Base-by-base conservation (phyloP, 2,797 vertebrate genomes). In the Smutsia temminckii region DNA sequence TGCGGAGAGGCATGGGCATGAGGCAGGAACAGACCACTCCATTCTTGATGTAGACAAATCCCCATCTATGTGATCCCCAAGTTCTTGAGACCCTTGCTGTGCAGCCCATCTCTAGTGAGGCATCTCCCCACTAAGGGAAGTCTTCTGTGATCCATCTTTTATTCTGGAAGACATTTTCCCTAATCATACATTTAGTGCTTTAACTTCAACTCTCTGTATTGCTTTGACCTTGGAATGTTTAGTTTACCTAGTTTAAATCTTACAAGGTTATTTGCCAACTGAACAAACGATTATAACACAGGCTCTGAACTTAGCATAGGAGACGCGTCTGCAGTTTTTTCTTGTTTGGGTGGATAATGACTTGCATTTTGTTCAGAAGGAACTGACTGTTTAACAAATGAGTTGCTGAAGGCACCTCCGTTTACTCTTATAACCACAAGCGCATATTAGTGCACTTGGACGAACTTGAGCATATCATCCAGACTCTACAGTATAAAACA, bases 311-410 rank as follows among this genome's bases (percentile, higher is more conserved):
- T 96, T 96, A 63, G 94, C 27, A 40, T 91, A 92, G 95, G 92
- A 97, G 88, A 97, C 49, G 40, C 97, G 96, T 97, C 93, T 97
- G 95, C 94, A 93, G 91, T n/a, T 97, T 53, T 97, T 97, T 95
- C 96, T 97, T 96, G 34, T 96, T 94, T 98, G 63, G 79, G 71
- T 96, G 97, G 96, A 95, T 98, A 98, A 98, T 98, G 97, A 98
- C 91, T 98, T 95, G 96, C 94, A 88, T 98, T 96, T 98, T 86
- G 88, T 98, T 97, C 95, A 5, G 96, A 97, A 98, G 97, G 96
- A 98, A 95, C 98, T 98, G 98, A 98, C 98, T 99, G 96, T 98
- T 98, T 98, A 98, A 99, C 97, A 98, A 98, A 99, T 98, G 98
- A 98, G 97, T 98, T 98, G 98, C 98, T 98, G 87, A 98, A 97